Evolutionary conservation across 2,797 vertebrate species (phyloP).

Genomic region (Pogonophryne albipinna): DNA sequence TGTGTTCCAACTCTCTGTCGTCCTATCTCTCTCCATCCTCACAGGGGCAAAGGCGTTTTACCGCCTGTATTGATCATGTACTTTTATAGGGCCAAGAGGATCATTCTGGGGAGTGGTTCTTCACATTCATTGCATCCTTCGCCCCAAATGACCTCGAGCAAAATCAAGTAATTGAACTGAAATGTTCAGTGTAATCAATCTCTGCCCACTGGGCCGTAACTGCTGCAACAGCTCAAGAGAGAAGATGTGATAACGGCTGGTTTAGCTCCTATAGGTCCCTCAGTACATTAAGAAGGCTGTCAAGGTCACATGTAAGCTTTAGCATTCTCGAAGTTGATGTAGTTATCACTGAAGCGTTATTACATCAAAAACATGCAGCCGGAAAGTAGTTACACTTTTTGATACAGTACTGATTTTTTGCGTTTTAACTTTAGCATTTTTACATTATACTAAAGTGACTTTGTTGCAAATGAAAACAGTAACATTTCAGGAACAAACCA

Average conservation of each 20-base stretch:
- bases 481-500: too few species aligned
- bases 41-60: slow-evolving; percentile 42
- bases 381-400: neutral
- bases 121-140: slow-evolving; percentile 58
- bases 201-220: slow-evolving; percentile 48
- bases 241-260: slow-evolving; percentile 42
- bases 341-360: neutral
- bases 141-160: slow-evolving; percentile 62
- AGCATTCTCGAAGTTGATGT: slow-evolving; percentile 9
- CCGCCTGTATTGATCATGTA: slow-evolving; percentile 70
- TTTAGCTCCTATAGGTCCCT: slow-evolving; percentile 34
- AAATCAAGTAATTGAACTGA: slow-evolving; percentile 74
- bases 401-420: too few species aligned
- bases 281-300: slow-evolving; percentile 15
- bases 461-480: too few species aligned
- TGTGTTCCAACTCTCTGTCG: slow-evolving; percentile 48
- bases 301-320: slow-evolving; percentile 37
- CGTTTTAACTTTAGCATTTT: too few species aligned
- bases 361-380: neutral
- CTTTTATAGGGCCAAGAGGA: slow-evolving; percentile 60
- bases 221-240: slow-evolving; percentile 55
- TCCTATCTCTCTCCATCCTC: slow-evolving; percentile 54
- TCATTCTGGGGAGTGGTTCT: slow-evolving; percentile 58
- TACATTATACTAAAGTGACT: too few species aligned
- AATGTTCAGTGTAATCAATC: slow-evolving; percentile 68